A percentile compares a stretch with the other conserved stretches of the same genome.
These are phyloP conservation scores for Eustalomyia histrio DNA, from an alignment of 2,888 invertebrate genomes.

Conservation along the genomic window DNA sequence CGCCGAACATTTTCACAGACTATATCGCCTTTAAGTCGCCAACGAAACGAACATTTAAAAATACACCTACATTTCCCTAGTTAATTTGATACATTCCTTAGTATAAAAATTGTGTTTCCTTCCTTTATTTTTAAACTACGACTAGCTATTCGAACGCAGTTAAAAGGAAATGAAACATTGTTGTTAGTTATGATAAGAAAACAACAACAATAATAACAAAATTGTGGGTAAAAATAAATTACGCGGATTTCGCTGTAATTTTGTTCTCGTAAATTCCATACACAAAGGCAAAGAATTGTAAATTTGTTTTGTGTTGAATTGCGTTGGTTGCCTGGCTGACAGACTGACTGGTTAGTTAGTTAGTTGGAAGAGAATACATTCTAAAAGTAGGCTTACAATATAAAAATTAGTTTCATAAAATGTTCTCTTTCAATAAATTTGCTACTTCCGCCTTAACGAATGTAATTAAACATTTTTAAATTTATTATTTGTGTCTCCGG, in stretches of 20 bases:
- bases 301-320: conserved; percentile 7
- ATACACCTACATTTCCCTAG: too few relatives aligned
- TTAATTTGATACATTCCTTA: background rate
- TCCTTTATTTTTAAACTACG: background rate
- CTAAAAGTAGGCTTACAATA: conserved; percentile 15
- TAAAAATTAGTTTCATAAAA: conserved; percentile 41
- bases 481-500: background rate
- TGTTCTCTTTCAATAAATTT: conserved; percentile 34
- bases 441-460: conserved; percentile 14
- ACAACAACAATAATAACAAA: conserved; percentile 30
- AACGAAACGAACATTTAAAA: too few relatives aligned
- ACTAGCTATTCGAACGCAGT: conserved; percentile 30
- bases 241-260: conserved; percentile 47
- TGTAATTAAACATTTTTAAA: background rate
- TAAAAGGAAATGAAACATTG: conserved; percentile 48
- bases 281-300: background rate
- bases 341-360: background rate
- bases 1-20: too few relatives aligned
- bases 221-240: conserved; percentile 44
- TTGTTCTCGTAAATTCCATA: conserved; percentile 13
- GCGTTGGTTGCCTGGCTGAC: background rate
- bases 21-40: too few relatives aligned
- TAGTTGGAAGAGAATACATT: background rate
- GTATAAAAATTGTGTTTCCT: background rate
- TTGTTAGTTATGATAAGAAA: conserved; percentile 54